These are phyloP conservation scores for Petaurus breviceps DNA, from an alignment of 2,113 vertebrate genomes.

Conservation along the genomic window DNA sequence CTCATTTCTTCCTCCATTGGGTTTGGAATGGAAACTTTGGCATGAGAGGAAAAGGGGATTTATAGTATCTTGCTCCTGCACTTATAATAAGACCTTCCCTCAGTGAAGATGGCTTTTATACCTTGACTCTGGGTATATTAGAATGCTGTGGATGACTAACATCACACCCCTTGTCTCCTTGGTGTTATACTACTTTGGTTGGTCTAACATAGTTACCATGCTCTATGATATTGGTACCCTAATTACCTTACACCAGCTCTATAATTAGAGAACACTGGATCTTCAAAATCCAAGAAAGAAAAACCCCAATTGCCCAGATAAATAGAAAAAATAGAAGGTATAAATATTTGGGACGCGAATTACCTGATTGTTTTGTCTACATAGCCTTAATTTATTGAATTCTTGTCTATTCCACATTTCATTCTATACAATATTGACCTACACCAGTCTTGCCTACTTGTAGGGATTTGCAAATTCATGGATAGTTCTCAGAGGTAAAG, in stretches of 20 bases:
- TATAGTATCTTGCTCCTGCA: not conserved
- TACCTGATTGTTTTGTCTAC: not conserved
- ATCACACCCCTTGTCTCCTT: not conserved
- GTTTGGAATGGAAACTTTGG: constrained; percentile 2
- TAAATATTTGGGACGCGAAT: not conserved
- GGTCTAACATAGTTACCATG: not conserved
- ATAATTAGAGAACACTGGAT: not conserved
- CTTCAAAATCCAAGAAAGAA: not conserved
- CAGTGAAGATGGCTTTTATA: not conserved
- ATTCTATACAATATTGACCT: not conserved
- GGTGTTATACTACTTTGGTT: not conserved
- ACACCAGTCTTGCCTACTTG: not conserved
- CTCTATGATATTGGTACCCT: not conserved
- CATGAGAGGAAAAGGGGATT: not conserved
- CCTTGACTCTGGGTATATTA: constrained; percentile 9
- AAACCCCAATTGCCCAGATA: not conserved
- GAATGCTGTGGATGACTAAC: not conserved
- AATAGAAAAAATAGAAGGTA: not conserved
- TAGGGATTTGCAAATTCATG: not conserved
- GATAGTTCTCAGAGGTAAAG: not conserved
- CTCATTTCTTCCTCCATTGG: constrained; percentile 40
- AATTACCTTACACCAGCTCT: not conserved
- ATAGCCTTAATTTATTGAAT: not conserved
- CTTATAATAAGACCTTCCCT: not conserved
- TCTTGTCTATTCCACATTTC: not conserved